Conservation (phyloP, 2,797 vertebrate genomes). For the Macropus fuliginosus region DNA sequence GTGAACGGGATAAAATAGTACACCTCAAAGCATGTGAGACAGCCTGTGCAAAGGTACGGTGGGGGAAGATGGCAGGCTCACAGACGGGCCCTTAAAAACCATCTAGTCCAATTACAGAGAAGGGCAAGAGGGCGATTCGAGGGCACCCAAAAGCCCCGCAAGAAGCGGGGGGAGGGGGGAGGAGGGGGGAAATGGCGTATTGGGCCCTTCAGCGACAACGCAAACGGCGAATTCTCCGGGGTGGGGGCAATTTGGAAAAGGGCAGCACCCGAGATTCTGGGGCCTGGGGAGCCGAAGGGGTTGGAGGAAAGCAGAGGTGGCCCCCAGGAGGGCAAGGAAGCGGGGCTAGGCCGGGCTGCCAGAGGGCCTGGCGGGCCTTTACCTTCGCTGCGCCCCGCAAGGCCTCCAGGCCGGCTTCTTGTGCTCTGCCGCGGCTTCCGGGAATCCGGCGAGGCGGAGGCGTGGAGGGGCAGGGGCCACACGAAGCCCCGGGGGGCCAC, state of each 20-base stretch:
- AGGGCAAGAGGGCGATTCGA: background rate
- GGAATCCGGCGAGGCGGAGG: background rate
- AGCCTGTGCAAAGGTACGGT: background rate
- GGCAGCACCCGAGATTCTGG: background rate
- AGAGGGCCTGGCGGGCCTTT: background rate
- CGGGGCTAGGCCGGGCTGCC: background rate
- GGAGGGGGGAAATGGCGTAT: too few species aligned
- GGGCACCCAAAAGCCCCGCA: background rate
- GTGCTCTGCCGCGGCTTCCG: background rate
- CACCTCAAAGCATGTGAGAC: background rate
- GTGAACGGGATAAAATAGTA: background rate
- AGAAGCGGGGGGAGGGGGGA: fast-evolving
- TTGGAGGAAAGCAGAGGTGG: background rate
- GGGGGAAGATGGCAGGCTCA: background rate
- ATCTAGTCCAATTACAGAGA: background rate
- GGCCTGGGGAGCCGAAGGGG: background rate
- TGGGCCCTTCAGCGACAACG: background rate
- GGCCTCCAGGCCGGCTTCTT: background rate
- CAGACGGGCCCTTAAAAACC: background rate
- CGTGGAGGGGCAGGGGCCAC: background rate
- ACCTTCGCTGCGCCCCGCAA: background rate
- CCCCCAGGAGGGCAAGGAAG: background rate
- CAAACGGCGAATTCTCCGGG: background rate
- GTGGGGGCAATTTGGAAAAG: background rate
- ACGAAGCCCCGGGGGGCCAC: background rate